phyloP scores from a whole-genome alignment of 2,797 vertebrate species.

The Hirundo rustica region DNA sequence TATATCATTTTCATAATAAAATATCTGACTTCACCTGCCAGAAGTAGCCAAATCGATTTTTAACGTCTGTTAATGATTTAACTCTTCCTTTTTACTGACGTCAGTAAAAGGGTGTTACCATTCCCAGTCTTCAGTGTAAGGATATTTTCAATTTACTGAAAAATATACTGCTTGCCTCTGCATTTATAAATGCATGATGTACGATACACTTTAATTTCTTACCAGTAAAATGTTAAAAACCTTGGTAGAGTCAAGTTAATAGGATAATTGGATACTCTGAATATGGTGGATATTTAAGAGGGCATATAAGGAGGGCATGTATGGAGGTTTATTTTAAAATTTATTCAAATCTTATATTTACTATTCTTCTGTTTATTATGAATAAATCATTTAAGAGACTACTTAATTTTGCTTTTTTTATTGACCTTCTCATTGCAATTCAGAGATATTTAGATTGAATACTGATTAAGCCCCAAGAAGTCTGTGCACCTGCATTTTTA shows the following conservation, averaged over 20 bases:
- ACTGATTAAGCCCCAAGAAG: not conserved
- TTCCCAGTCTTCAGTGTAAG: slow-evolving; percentile 13
- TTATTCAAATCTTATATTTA: not conserved
- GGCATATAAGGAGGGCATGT: not conserved
- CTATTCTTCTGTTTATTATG: not conserved
- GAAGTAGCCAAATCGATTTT: slow-evolving; percentile 44
- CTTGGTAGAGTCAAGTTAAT: not conserved
- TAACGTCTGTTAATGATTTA: slow-evolving; percentile 65
- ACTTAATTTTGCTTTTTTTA: not conserved
- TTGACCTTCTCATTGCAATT: not conserved
- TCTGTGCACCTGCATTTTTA: not conserved
- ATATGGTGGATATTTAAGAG: not conserved
- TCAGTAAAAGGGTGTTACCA: slow-evolving; percentile 43
- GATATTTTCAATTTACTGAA: slow-evolving; percentile 11
- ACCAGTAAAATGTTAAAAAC: not conserved
- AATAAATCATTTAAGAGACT: not conserved
- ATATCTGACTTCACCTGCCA: slow-evolving; percentile 59
- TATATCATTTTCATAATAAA: slow-evolving; percentile 53
- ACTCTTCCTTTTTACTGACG: slow-evolving; percentile 50
- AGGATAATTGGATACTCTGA: not conserved
- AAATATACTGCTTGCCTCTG: not conserved
- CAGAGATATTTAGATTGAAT: not conserved
- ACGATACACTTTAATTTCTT: not conserved
- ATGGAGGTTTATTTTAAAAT: not conserved
- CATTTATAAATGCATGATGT: not conserved